Percentiles rank a stretch among this genome's conserved stretches.
Evolutionary conservation across 2,888 invertebrate species (phyloP).

Genomic region (Yponomeuta sedellus): DNA sequence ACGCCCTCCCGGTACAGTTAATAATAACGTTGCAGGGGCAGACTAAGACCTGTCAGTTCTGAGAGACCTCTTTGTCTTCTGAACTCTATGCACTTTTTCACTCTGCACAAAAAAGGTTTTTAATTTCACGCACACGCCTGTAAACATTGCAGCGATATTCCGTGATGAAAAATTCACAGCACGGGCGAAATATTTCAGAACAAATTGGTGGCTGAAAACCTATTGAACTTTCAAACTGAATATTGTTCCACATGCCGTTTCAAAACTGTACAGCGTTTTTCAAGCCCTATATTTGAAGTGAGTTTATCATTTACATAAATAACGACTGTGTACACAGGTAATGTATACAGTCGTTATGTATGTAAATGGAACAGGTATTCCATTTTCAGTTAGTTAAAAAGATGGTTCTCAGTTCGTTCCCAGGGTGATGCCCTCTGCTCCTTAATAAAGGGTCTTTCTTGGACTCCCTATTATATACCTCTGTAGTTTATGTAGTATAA

Average conservation of each 20-base stretch:
- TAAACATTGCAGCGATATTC: not conserved
- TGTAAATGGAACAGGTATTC: no score
- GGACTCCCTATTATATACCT: no score
- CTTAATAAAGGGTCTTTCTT: no score
- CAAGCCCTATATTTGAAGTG: no score
- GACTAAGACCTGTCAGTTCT: not conserved
- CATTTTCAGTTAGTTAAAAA: no score
- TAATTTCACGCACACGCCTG: not conserved
- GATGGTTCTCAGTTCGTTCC: no score
- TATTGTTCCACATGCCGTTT: not conserved
- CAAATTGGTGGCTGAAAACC: not conserved
- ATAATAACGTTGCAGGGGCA: conserved; percentile 5
- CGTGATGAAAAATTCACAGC: not conserved
- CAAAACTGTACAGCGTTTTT: no score
- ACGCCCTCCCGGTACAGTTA: not conserved
- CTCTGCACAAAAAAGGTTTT: not conserved
- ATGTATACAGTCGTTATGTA: no score
- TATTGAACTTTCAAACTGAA: not conserved
- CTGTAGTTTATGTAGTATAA: no score
- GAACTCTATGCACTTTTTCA: conserved; percentile 6
- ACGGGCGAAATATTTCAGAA: not conserved
- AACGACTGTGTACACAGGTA: no score
- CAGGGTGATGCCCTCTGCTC: no score
- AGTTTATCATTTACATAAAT: no score
- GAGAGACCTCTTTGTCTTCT: not conserved